phyloP scores from a whole-genome alignment of 2,888 invertebrate genomes.

The Sesia apiformis region DNA sequence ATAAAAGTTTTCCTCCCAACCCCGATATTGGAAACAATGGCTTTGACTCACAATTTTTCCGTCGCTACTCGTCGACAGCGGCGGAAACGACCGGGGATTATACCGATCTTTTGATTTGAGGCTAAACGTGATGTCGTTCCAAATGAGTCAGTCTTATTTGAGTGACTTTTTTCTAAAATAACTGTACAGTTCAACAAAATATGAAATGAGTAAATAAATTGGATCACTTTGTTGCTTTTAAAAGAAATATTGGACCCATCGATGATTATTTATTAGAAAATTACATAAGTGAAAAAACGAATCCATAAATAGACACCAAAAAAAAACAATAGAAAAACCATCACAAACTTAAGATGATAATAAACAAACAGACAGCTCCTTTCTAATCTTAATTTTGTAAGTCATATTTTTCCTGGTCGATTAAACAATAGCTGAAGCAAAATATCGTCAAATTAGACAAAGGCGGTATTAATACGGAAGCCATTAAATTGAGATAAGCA shows the following conservation, averaged over 20 bases:
- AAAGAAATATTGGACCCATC: too few relatives aligned
- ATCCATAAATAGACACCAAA: too few relatives aligned
- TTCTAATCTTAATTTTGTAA: too few relatives aligned
- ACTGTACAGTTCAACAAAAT: conserved; percentile 7
- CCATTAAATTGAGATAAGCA: conserved; percentile 74
- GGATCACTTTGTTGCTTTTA: too few relatives aligned
- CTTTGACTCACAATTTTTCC: conserved; percentile 65
- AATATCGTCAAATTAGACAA: conserved; percentile 67
- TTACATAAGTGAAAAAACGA: too few relatives aligned
- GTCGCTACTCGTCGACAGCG: conserved; percentile 28
- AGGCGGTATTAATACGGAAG: conserved; percentile 71
- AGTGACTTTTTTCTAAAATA: too few relatives aligned
- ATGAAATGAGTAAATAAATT: conserved; percentile 32
- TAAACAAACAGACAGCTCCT: too few relatives aligned
- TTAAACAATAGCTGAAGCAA: conserved; percentile 52
- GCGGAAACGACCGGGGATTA: conserved; percentile 51
- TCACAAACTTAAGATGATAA: too few relatives aligned
- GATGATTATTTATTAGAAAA: too few relatives aligned
- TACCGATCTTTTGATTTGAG: conserved; percentile 63
- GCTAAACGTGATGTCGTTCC: conserved; percentile 56
- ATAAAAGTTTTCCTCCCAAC: conserved; percentile 64
- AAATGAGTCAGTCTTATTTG: conserved; percentile 28
- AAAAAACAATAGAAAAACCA: too few relatives aligned
- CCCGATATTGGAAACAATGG: conserved; percentile 67
- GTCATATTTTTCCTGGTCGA: conserved; percentile 47